Evolutionary conservation across 1,140 invertebrate species (phyloP).

Genomic region (Rhagoletis zephyria): DNA sequence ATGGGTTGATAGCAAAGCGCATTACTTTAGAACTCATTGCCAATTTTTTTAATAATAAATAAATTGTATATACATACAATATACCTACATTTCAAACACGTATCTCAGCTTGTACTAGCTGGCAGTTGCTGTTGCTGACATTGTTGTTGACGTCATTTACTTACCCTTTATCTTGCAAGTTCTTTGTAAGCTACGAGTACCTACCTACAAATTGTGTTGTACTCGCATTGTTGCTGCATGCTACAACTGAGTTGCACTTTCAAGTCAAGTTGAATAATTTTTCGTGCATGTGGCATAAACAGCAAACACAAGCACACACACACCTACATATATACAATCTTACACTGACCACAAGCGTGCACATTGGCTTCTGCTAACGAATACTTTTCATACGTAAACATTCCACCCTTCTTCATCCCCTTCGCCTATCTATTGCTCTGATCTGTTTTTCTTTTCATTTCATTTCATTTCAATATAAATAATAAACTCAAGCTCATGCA

Average conservation of each 20-base stretch:
- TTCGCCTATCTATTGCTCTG: conserved; percentile 6
- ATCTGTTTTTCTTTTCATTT: conserved; percentile 51
- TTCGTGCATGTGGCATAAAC: conserved; percentile 46
- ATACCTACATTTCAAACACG: no score
- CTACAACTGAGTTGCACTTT: conserved; percentile 7
- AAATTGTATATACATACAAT: neutral
- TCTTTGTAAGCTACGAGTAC: neutral
- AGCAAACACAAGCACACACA: neutral
- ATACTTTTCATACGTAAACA: neutral
- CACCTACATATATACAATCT: neutral
- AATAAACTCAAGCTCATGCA: conserved; percentile 72
- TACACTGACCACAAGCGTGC: conserved; percentile 39
- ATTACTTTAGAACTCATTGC: conserved; percentile 34
- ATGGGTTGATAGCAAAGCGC: neutral
- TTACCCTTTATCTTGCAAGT: conserved; percentile 43
- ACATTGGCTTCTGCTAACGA: conserved; percentile 29
- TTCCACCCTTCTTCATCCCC: neutral
- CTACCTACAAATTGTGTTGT: no score
- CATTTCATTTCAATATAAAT: conserved; percentile 69
- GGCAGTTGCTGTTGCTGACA: neutral
- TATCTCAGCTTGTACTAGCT: neutral
- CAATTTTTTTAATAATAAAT: conserved; percentile 24
- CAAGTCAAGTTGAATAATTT: conserved; percentile 49
- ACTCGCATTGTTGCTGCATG: neutral
- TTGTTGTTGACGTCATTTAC: conserved; percentile 38